Evolutionary conservation across 37 sponge, comb jelly and placozoan species (phyloP), one percentile per base, ranked within the genome.

Genomic region (Eunapius fragilis): DNA sequence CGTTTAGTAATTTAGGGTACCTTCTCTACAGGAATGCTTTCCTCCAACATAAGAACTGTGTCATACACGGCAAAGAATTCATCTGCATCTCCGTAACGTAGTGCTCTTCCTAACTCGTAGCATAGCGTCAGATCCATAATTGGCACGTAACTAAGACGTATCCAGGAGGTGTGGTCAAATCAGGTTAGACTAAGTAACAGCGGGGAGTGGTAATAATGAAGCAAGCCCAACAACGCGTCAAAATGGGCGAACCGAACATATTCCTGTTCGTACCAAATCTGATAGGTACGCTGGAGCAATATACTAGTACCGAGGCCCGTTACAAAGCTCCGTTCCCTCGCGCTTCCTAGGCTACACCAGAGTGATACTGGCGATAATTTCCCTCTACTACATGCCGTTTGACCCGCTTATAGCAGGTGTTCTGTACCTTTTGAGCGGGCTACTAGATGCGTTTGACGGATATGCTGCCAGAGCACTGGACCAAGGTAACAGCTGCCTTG

Each of bases 361-460:
- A 27, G 85, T 93, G 26, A 67, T 96, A 10, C 33, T 92, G 31
- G 79, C 80, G 0, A n/a, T 91, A 10, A 31, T 92, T 10, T 85
- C 94, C 0, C 89, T 91, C 84, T 96, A 94, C 78, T 96, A 71
- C 80, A 96, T 96, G 97, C 90, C 90, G 35, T 69, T 22, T 37
- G 79, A 89, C 58, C 90, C 73, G 19, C 31, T 83, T 31, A 33
- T 27, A 24, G 90, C 90, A 1, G 58, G 78, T 2, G 3, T 73
- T 0, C 80, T 83, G 31, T 96, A 96, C 70, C 82, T 96, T 22
- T 30, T 87, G 6, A 87, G 90, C 80, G 82, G 83, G 7, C 27
- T 91, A 24, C 70, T 96, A 83, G 97, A 96, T 80, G 94, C 94
- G 23, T 91, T 91, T 71, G 97, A 96, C 85, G 97, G 97, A 31